Percentiles rank a stretch among this genome's conserved stretches.
Evolutionary conservation across 2,888 invertebrate species (phyloP).

Genomic region (Sphinx pinastri): DNA sequence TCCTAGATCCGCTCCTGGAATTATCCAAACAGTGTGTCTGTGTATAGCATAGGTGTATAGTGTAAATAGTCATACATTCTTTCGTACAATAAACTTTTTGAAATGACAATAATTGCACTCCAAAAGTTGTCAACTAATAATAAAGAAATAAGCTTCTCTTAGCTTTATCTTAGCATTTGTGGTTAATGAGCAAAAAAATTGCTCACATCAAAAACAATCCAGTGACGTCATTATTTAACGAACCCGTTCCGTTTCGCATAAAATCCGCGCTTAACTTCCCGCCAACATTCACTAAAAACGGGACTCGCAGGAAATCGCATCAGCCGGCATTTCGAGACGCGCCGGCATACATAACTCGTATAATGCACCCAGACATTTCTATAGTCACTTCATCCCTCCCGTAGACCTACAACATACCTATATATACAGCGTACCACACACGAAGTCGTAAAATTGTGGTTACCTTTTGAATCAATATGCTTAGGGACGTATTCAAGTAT

Average conservation of each 20-base stretch:
- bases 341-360: constrained; percentile 56
- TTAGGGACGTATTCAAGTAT: constrained; percentile 17
- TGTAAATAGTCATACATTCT: too few species aligned
- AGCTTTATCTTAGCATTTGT: not conserved
- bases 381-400: constrained; percentile 65
- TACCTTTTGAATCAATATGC: constrained; percentile 38
- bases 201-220: constrained; percentile 7
- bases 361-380: constrained; percentile 76
- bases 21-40: not conserved
- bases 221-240: constrained; percentile 27
- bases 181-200: constrained; percentile 14
- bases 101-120: not conserved
- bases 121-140: too few species aligned
- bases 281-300: constrained; percentile 39
- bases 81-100: not conserved
- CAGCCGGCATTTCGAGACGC: constrained; percentile 59
- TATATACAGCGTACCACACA: constrained; percentile 34
- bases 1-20: not conserved
- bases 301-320: constrained; percentile 65
- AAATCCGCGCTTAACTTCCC: constrained; percentile 28
- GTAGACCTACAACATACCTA: constrained; percentile 42
- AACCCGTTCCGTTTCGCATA: constrained; percentile 24
- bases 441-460: constrained; percentile 38
- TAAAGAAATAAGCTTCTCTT: too few species aligned
- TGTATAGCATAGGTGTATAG: not conserved